Conservation (phyloP, 2,797 vertebrate genomes). For the Tangara arthus region DNA sequence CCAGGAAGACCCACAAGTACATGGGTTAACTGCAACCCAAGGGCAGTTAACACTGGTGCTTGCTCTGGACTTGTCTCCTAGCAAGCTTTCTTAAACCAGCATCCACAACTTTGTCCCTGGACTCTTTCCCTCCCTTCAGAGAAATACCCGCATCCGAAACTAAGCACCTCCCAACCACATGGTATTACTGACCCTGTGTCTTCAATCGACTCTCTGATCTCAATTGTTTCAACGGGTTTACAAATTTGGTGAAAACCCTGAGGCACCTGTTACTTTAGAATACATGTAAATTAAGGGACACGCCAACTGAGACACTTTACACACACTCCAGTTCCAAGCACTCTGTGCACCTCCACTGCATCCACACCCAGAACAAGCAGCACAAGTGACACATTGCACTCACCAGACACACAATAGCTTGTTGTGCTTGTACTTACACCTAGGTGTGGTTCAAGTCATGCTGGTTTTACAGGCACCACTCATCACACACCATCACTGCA, state of each 20-base stretch:
- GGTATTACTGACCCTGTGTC: fast-evolving
- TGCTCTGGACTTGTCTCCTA: fast-evolving
- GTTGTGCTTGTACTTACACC: fast-evolving
- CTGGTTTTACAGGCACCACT: background rate
- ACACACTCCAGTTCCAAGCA: too few species aligned
- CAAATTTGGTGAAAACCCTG: fast-evolving
- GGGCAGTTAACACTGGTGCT: fast-evolving
- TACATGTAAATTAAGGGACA: fast-evolving
- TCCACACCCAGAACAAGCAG: fast-evolving
- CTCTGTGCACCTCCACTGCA: fast-evolving
- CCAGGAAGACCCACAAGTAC: fast-evolving
- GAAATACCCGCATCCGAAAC: fast-evolving
- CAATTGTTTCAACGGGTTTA: fast-evolving
- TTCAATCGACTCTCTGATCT: fast-evolving
- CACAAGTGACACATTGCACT: fast-evolving
- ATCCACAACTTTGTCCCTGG: fast-evolving
- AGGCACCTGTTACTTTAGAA: fast-evolving
- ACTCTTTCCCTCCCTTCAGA: fast-evolving
- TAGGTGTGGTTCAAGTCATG: fast-evolving
- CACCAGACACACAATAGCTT: fast-evolving
- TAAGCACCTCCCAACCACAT: fast-evolving
- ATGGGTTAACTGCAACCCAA: fast-evolving
- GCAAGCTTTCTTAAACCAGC: fast-evolving
- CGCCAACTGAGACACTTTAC: fast-evolving
- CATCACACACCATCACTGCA: background rate